Evolutionary conservation across 2,888 invertebrate species (phyloP), one percentile per base, ranked within the genome.

Genomic region (Papilio demoleus): DNA sequence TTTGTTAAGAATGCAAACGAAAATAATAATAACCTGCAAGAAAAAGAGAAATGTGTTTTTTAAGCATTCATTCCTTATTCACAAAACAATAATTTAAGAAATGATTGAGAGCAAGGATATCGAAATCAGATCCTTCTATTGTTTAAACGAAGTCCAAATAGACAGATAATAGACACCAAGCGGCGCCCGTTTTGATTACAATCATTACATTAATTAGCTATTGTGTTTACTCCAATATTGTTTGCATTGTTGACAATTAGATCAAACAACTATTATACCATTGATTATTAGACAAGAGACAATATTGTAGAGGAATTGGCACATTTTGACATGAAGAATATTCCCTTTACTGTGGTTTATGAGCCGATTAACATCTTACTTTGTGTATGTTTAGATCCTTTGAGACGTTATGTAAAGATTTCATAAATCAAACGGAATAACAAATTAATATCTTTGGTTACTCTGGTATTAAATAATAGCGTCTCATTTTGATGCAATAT

Each of bases 201-300:
- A 88, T 87, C 85, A 88, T 87, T 81, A 84, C 82, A 87, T 89
- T 90, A 90, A 92, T 92, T 90, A 91, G 87, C 85, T 79, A 78
- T 76, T 74, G 78, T 90, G 84, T 91, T 90, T 87, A 88, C 87
- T 82, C 80, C 84, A 83, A 79, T 79, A 81, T 78, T 88, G 86
- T 88, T 89, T 88, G 85, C 79, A 75, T 80, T 85, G 83, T 84
- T 83, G 86, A 85, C 87, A 87, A 87, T 87, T 85, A 82, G 87
- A 85, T 86, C 83, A 87, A 87, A 89, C 83, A 87, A 81, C 83
- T 82, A 80, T 82, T 85, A 84, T 77, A 77, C 76, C 80, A 84
- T 86, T 85, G 81, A 82, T 80, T 79, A 81, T 82, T 80, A 83
- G 83, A 81, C 80, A 80, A 79, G 75, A 74, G 50, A 70, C 65